phyloP scores from a whole-genome alignment of 2,113 vertebrate species.

The Eptesicus fuscus region DNA sequence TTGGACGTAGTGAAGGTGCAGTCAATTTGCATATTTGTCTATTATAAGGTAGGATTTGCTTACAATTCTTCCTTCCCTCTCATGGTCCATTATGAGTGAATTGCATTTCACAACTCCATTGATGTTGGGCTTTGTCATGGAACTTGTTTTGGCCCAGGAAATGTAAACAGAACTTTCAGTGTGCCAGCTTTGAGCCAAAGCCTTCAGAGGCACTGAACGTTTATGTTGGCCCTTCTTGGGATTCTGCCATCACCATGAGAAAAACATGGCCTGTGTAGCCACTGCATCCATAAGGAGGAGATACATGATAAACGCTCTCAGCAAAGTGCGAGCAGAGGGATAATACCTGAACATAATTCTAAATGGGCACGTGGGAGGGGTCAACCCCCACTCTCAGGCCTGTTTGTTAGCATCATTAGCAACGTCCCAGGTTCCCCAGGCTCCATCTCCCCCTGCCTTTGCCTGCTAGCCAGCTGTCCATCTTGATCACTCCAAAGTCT shows the following conservation, averaged over 20 bases:
- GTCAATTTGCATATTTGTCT: no score
- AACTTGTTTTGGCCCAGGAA: conserved; percentile 11
- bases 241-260: background rate
- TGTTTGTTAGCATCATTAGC: no score
- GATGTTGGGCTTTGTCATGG: background rate
- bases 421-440: no score
- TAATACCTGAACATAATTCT: no score
- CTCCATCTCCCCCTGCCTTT: no score
- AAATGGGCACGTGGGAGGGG: no score
- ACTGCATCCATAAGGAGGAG: background rate
- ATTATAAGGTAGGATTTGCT: no score
- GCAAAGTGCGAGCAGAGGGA: no score
- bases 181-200: background rate
- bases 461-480: no score
- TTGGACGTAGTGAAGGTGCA: no score
- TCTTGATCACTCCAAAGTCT: no score
- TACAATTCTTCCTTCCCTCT: background rate
- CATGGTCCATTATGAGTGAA: background rate
- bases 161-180: background rate
- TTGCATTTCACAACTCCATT: background rate
- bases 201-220: background rate
- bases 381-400: no score
- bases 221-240: background rate
- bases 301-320: background rate
- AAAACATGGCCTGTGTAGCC: background rate